Evolutionary conservation across 2,888 invertebrate species (phyloP).

Genomic region (Matsumyia berberina): DNA sequence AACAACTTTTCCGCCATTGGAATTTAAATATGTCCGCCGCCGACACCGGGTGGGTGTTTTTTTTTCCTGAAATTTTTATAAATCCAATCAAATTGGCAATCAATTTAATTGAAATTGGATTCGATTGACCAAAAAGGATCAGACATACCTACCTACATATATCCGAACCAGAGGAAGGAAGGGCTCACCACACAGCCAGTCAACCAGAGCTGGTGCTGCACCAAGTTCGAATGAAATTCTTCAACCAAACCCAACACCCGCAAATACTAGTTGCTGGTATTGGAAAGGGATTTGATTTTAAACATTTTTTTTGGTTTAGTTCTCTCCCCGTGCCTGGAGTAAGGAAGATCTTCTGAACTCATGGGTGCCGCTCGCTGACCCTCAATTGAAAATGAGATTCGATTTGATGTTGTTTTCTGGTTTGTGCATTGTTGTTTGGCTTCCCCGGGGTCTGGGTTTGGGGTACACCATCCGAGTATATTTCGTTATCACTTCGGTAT

Average conservation of each 20-base stretch:
- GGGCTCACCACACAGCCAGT: conserved; percentile 51
- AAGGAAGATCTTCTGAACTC: conserved; percentile 59
- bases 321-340: neutral
- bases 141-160: conserved; percentile 67
- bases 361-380: conserved; percentile 57
- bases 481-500: conserved; percentile 61
- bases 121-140: conserved; percentile 77
- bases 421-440: conserved; percentile 62
- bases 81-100: conserved; percentile 77
- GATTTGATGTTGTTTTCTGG: conserved; percentile 70
- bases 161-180: conserved; percentile 18
- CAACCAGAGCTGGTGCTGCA: conserved; percentile 45
- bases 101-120: conserved; percentile 77
- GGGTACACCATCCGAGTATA: conserved; percentile 61
- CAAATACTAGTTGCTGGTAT: conserved; percentile 59
- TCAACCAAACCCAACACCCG: too few relatives aligned
- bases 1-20: conserved; percentile 28
- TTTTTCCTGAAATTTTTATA: conserved; percentile 60
- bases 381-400: conserved; percentile 73
- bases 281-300: conserved; percentile 9
- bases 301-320: conserved; percentile 21
- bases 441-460: conserved; percentile 64
- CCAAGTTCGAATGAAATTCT: conserved; percentile 12
- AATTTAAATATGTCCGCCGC: conserved; percentile 55
- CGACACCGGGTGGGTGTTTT: neutral